phyloP scores from a whole-genome alignment of 2,113 vertebrate genomes.

The Tupaia chinensis region DNA sequence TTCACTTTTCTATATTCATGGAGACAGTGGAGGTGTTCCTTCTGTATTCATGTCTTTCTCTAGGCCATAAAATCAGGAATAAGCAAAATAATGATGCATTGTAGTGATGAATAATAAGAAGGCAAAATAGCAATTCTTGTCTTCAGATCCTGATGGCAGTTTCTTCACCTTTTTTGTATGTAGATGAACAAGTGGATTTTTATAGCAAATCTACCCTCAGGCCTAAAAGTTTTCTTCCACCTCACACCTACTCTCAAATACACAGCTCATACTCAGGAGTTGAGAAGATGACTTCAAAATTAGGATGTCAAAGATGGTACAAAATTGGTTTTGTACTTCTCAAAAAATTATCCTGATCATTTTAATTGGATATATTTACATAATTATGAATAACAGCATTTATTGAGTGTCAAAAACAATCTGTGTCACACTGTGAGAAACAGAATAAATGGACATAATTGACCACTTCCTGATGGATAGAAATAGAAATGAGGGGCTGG shows the following conservation, averaged over 20 bases:
- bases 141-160: background rate
- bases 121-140: slow-evolving; percentile 50
- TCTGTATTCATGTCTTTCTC: slow-evolving; percentile 58
- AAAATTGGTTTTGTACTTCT: slow-evolving; percentile 26
- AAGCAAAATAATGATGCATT: slow-evolving; percentile 56
- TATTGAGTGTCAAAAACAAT: slow-evolving; percentile 5
- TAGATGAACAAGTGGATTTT: slow-evolving; percentile 33
- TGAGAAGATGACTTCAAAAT: slow-evolving; percentile 49
- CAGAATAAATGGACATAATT: background rate
- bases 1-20: slow-evolving; percentile 43
- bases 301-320: slow-evolving; percentile 29
- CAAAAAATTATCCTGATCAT: background rate
- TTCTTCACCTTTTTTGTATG: slow-evolving; percentile 62
- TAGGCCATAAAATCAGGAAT: slow-evolving; percentile 44
- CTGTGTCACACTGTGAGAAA: background rate
- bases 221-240: slow-evolving; percentile 16
- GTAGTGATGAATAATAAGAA: slow-evolving; percentile 62
- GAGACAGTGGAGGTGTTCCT: slow-evolving; percentile 48
- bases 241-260: slow-evolving; percentile 44
- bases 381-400: slow-evolving; percentile 49
- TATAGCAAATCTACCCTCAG: slow-evolving; percentile 60
- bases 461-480: slow-evolving; percentile 16
- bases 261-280: background rate
- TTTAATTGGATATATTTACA: slow-evolving; percentile 29
- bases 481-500: background rate